Evolutionary conservation across 92 coral and sea anemone genomes (phyloP).

Genomic region (Pocillopora meandrina): DNA sequence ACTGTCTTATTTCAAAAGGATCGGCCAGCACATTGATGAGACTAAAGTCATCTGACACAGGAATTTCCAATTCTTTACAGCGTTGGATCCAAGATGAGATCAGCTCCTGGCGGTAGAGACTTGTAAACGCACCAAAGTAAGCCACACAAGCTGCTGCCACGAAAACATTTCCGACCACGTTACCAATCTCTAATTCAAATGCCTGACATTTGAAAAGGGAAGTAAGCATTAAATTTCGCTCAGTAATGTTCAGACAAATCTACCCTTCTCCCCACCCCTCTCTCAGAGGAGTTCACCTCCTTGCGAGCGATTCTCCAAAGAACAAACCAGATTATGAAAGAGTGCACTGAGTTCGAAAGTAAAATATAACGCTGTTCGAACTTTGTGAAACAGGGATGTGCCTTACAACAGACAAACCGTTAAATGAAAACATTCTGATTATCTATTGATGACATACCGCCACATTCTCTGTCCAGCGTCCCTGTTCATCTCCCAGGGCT

Average conservation of each 20-base stretch:
- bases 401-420: neutral
- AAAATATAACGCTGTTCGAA: no score
- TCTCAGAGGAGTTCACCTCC: no score
- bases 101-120: slow-evolving; percentile 87
- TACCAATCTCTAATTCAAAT: slow-evolving; percentile 95
- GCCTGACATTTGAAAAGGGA: slow-evolving; percentile 61
- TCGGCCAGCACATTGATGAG: slow-evolving; percentile 92
- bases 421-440: neutral
- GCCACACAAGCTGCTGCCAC: slow-evolving; percentile 99
- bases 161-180: slow-evolving; percentile 98
- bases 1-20: slow-evolving; percentile 96
- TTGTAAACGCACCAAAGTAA: slow-evolving; percentile 96
- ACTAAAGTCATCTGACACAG: slow-evolving; percentile 97
- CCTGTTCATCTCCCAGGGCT: slow-evolving; percentile 97
- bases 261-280: no score
- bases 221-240: neutral
- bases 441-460: slow-evolving; percentile 59
- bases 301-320: no score
- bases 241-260: no score
- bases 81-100: slow-evolving; percentile 90
- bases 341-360: no score
- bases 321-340: no score
- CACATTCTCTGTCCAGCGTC: slow-evolving; percentile 97
- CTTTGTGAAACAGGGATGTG: no score
- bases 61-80: slow-evolving; percentile 89